Evolutionary conservation across 2,797 vertebrate genomes (phyloP).

Genomic region (Melanotaenia nigrans): DNA sequence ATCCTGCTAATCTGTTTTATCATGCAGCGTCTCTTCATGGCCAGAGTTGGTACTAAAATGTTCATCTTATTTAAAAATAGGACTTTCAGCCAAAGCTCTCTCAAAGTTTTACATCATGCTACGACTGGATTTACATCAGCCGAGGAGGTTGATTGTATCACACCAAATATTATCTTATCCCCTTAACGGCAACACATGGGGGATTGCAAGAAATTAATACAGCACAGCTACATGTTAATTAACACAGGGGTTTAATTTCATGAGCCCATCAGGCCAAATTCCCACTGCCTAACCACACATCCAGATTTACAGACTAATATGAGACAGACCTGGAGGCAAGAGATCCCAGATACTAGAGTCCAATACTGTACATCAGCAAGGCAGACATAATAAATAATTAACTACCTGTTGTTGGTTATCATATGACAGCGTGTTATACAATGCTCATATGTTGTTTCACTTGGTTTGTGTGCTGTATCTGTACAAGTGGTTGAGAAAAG

Average conservation of each 20-base stretch:
- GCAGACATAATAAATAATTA: too few species aligned
- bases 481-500: too few species aligned
- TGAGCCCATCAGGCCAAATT: neutral
- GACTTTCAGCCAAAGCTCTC: neutral
- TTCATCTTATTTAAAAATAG: neutral
- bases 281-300: neutral
- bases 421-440: too few species aligned
- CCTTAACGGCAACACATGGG: neutral
- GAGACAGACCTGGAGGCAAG: neutral
- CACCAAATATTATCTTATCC: neutral
- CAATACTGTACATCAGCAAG: too few species aligned
- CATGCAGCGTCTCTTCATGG: slow-evolving; percentile 8
- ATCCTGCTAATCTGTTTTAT: neutral
- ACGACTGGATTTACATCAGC: neutral
- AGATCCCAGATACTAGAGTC: too few species aligned
- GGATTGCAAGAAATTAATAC: neutral
- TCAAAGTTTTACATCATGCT: neutral
- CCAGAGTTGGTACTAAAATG: neutral
- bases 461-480: too few species aligned
- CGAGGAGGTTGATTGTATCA: neutral
- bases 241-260: neutral
- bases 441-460: too few species aligned
- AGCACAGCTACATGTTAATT: neutral
- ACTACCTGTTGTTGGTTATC: too few species aligned
- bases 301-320: neutral